Evolutionary conservation across 64 coral and sea anemone species (phyloP).

Genomic region (Catalaphyllia jardinei): DNA sequence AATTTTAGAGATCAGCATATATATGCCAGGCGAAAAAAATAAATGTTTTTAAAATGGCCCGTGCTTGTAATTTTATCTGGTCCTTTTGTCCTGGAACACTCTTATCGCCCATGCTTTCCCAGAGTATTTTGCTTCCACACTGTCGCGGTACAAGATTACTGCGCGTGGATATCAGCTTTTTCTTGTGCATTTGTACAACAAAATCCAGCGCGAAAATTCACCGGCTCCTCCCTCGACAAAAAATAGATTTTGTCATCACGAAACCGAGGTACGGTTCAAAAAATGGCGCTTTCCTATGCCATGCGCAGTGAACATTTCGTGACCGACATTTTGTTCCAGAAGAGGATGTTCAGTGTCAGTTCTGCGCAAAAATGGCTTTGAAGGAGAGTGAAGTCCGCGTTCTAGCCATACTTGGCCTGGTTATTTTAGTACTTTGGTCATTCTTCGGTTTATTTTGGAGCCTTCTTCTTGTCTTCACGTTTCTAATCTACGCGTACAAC

Average conservation of each 20-base stretch:
- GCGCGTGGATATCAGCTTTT: background rate
- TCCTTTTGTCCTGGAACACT: background rate
- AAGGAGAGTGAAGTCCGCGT: slow-evolving; percentile 18
- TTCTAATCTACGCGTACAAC: slow-evolving; percentile 38
- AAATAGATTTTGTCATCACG: background rate
- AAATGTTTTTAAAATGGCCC: background rate
- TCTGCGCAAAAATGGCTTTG: slow-evolving; percentile 16
- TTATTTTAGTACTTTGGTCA: slow-evolving; percentile 28
- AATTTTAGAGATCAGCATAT: no score
- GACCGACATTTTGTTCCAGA: background rate
- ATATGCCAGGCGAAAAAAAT: background rate
- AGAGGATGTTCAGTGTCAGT: background rate
- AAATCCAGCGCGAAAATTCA: background rate
- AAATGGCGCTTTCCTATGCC: slow-evolving; percentile 28
- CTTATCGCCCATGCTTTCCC: no score
- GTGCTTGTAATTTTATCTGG: background rate
- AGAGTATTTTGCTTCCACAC: background rate
- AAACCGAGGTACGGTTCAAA: slow-evolving; percentile 25
- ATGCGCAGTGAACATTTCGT: slow-evolving; percentile 24
- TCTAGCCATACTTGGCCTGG: slow-evolving; percentile 11
- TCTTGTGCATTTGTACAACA: background rate
- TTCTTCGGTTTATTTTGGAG: slow-evolving; percentile 38
- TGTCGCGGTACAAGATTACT: background rate
- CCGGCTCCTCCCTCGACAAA: background rate
- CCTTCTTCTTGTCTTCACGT: slow-evolving; percentile 25